Percentiles rank a stretch among this genome's conserved stretches.
Evolutionary conservation across 1,140 invertebrate genomes (phyloP).

Genomic region (Rhyacophila brunnea): DNA sequence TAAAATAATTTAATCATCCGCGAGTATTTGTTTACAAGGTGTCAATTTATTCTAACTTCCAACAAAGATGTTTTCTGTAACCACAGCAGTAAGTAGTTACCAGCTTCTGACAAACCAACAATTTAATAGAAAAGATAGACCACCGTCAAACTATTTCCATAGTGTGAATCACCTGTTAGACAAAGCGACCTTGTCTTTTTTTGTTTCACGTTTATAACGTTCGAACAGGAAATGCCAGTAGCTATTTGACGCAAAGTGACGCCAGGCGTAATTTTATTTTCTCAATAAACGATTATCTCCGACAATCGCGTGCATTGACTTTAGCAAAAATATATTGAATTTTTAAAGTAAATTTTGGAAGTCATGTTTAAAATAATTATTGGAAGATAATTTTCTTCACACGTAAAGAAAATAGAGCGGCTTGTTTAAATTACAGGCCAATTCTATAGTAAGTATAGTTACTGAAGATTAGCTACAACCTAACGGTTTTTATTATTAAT

Average conservation of each 20-base stretch:
- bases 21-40: background rate
- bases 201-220: slow-evolving; percentile 3
- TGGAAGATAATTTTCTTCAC: too few relatives aligned
- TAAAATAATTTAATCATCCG: too few relatives aligned
- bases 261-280: background rate
- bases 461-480: too few relatives aligned
- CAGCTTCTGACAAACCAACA: too few relatives aligned
- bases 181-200: slow-evolving; percentile 5
- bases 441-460: too few relatives aligned
- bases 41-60: background rate
- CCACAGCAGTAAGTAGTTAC: background rate
- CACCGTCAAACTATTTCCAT: slow-evolving; percentile 3
- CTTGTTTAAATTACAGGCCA: too few relatives aligned
- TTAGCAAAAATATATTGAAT: too few relatives aligned
- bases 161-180: background rate
- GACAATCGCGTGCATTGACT: too few relatives aligned
- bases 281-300: background rate
- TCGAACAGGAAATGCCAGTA: slow-evolving; percentile 15
- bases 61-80: background rate
- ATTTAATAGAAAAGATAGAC: background rate
- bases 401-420: too few relatives aligned
- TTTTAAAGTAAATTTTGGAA: too few relatives aligned
- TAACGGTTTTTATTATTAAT: too few relatives aligned
- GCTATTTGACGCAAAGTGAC: slow-evolving; percentile 17
- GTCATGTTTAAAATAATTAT: too few relatives aligned